phyloP scores from a whole-genome alignment of 2,888 invertebrate species.

The Polyploca ridens region DNA sequence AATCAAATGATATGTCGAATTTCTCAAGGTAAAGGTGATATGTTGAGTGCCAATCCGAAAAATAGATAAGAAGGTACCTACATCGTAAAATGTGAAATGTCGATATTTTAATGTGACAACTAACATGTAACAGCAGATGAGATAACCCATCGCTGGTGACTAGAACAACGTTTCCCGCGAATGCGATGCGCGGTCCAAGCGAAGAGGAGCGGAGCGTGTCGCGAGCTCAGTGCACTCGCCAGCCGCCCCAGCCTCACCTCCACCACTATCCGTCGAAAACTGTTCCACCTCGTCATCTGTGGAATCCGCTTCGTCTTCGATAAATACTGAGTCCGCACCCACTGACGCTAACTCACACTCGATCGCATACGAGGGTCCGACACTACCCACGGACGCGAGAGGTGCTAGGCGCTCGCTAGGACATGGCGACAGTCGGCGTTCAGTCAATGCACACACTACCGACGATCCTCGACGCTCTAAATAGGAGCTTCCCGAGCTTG shows the following conservation, averaged over 20 bases:
- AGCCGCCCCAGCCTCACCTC: conserved; percentile 69
- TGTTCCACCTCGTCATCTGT: conserved; percentile 94
- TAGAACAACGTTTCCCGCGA: conserved; percentile 93
- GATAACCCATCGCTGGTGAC: conserved; percentile 52
- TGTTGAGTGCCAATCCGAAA: conserved; percentile 55
- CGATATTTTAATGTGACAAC: conserved; percentile 72
- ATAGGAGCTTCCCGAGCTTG: conserved; percentile 93
- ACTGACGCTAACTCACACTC: conserved; percentile 89
- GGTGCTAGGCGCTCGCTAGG: conserved; percentile 87
- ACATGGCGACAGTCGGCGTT: conserved; percentile 94
- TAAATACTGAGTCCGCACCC: conserved; percentile 92
- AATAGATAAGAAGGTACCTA: conserved; percentile 15
- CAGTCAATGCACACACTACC: conserved; percentile 89
- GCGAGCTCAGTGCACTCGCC: conserved; percentile 74
- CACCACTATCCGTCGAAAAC: conserved; percentile 93
- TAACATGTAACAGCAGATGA: conserved; percentile 62
- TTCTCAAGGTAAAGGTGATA: conserved; percentile 57
- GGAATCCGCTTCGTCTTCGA: conserved; percentile 88
- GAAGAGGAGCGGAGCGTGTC: conserved; percentile 64
- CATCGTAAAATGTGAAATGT: conserved; percentile 38
- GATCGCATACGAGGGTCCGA: conserved; percentile 87
- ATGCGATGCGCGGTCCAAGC: conserved; percentile 83
- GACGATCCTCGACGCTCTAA: conserved; percentile 92
- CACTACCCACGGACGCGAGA: conserved; percentile 92
- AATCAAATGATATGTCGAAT: conserved; percentile 72